Base-by-base conservation (phyloP, 2,113 vertebrate genomes). In the Apeltes quadracus region DNA sequence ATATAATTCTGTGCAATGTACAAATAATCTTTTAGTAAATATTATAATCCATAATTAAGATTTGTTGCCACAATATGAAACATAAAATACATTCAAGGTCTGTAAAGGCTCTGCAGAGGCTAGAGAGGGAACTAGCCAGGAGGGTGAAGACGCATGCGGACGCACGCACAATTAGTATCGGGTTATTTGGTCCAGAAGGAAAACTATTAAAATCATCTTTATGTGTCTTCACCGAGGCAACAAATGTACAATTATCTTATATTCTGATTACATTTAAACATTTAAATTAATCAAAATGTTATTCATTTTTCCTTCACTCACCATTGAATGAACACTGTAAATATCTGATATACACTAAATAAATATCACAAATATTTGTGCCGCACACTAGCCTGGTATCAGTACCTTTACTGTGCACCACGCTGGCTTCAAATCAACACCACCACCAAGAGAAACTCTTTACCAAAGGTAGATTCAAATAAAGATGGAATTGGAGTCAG, bases 81-180 rank as follows among this genome's bases (percentile, higher is more conserved):
- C 65, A 79, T 50, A 38, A 56, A 85, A 84, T 89, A 90, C 87
- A 92, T 91, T 90, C 88, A 88, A 39, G 72, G 83, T 84, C 86
- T 59, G 48, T 63, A 36, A 78, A 85, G 76, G 76, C 22, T 59
- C 41, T 58, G 59, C 48, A 53, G 55, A 41, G 20, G 34, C 43
- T 18, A 65, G 20, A 48, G 20, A 68, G 41, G 14, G 34, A 43
- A 39, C 11, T 67, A 54, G 69, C 7, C 6, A 34, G 22, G n/a
- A 6, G 27, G 15, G 62, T 2, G 25, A 70, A 16, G 20, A 50
- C 43, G 59, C 7, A 7, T 9, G 50, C 36, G 5, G 8, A 27
- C 51, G 14, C 50, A 23, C 23, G 14, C 51, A 29, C 29, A 5
- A 29, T 29, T 29, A 29, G 29, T 29, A 3, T 3, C 1, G 22